These are phyloP conservation scores for Fabriciana adippe DNA, from an alignment of 2,888 invertebrate genomes.

Conservation along the genomic window DNA sequence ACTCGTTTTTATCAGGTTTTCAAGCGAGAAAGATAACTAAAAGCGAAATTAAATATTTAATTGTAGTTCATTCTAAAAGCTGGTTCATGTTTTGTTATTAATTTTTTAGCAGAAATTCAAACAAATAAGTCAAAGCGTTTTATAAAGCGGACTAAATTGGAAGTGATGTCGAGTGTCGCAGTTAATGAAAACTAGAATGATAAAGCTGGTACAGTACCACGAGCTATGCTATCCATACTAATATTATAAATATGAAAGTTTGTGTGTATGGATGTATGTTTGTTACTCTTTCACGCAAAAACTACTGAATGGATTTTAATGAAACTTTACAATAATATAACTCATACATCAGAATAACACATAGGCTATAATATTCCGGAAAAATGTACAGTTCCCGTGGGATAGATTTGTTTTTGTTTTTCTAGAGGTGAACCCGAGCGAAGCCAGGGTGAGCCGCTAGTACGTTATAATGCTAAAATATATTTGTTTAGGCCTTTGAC, in stretches of 20 bases:
- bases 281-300: no score
- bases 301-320: no score
- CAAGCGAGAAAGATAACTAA: neutral
- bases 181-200: conserved; percentile 31
- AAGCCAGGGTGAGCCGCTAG: no score
- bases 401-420: no score
- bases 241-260: conserved; percentile 1
- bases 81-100: neutral
- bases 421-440: no score
- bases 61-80: neutral
- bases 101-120: conserved; percentile 9
- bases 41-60: neutral
- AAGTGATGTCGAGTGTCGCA: conserved; percentile 26
- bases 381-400: no score
- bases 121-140: conserved; percentile 28
- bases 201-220: neutral
- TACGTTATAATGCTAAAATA: no score
- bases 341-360: no score
- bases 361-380: no score
- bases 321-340: no score
- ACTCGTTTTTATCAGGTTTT: neutral
- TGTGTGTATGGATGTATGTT: no score
- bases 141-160: conserved; percentile 31
- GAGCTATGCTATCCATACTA: neutral
- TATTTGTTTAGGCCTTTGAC: no score